A percentile compares a stretch with the other conserved stretches of the same genome.
Conservation (phyloP, 1,140 invertebrate genomes). For the Antheraea pernyi region DNA sequence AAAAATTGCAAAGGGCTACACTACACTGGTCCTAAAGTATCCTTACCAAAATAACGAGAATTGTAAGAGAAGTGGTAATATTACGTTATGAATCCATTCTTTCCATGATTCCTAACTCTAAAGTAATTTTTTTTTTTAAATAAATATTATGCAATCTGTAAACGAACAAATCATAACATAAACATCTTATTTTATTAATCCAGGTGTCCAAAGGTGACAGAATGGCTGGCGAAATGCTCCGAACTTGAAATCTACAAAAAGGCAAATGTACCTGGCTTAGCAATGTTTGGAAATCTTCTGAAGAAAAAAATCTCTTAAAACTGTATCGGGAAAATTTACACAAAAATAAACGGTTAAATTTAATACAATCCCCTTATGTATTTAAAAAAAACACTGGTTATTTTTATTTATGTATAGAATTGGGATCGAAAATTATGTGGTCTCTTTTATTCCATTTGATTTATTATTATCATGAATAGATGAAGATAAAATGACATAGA, state of each 20-base stretch:
- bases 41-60: too few species aligned
- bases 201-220: constrained; percentile 34
- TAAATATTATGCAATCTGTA: too few species aligned
- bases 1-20: too few species aligned
- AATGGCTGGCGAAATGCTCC: constrained; percentile 34
- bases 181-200: background rate
- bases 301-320: too few species aligned
- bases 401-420: background rate
- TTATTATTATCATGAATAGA: background rate
- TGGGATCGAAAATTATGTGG: background rate
- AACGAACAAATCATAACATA: background rate
- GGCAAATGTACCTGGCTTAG: constrained; percentile 11
- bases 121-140: too few species aligned
- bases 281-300: background rate
- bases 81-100: too few species aligned
- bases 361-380: background rate
- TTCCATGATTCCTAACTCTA: too few species aligned
- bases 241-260: constrained; percentile 35
- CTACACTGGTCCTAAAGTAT: too few species aligned
- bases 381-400: background rate
- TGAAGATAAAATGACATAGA: background rate
- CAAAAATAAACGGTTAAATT: background rate
- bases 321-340: too few species aligned
- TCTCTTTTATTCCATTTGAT: too few species aligned
- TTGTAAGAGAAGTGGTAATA: too few species aligned